Evolutionary conservation across 2,113 vertebrate species (phyloP), one percentile per base, ranked within the genome.

Genomic region (Halichoeres trimaculatus): DNA sequence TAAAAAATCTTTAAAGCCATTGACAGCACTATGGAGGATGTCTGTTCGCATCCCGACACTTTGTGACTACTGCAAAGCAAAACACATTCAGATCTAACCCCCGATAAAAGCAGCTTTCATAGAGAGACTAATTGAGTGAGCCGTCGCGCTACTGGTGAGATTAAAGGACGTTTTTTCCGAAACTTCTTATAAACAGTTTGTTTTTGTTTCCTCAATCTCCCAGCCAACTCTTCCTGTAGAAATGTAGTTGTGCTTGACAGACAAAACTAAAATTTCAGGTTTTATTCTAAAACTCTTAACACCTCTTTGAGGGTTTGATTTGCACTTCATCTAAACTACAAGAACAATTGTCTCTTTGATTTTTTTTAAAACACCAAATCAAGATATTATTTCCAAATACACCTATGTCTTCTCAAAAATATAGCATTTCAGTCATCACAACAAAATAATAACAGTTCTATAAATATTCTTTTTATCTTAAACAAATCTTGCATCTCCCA

Each of bases 201-300:
- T 74, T 53, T 58, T 64, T 51, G 54, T 76, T 80, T 92, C 74
- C 57, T 79, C 78, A 53, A 88, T 82, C 85, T 89, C 83, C 80
- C 40, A 80, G 82, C 84, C 88, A 70, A 87, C 86, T 23, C 38
- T 65, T 78, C 81, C 87, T 83, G 84, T 93, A 93, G 88, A 94
- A 94, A 95, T 91, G 85, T 90, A 76, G 78, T 95, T 97, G 96
- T 98, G 96, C 96, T 97, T 96, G 89, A 95, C 94, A 93, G 90
- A 89, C 93, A 94, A 96, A 96, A 93, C 91, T 88, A 92, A 92
- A 91, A 90, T 88, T 92, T 88, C 65, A 75, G 86, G 88, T 80
- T 81, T 90, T 92, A 85, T 88, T 91, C 91, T 93, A 88, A 88
- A 95, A 92, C 84, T 92, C 69, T 90, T 85, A 88, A 76, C 78